These are phyloP conservation scores for Eupithecia exiguata DNA, from an alignment of 2,888 invertebrate genomes.

Conservation along the genomic window DNA sequence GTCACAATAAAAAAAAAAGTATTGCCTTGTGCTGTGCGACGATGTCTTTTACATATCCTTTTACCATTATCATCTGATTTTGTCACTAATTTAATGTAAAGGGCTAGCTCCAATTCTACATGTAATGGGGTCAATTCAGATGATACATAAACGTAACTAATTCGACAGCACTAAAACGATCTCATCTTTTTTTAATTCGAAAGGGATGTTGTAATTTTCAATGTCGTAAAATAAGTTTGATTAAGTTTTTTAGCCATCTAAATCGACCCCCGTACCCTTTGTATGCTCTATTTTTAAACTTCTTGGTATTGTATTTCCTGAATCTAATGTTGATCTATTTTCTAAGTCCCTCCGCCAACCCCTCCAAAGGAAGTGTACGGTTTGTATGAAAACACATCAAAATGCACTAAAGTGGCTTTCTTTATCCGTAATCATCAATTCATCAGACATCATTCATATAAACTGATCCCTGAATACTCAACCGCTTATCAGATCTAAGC, in stretches of 20 bases:
- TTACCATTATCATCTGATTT: not conserved
- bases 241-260: not conserved
- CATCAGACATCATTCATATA: not conserved
- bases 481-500: not conserved
- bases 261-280: not conserved
- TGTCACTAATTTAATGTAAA: not conserved
- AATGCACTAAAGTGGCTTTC: conserved; percentile 54
- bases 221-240: no score
- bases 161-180: not conserved
- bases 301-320: conserved; percentile 27
- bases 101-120: not conserved
- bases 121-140: not conserved
- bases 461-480: not conserved
- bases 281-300: conserved; percentile 31
- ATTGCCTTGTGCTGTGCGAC: not conserved
- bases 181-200: not conserved
- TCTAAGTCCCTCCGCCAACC: conserved; percentile 44
- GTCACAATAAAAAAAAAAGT: no score
- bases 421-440: not conserved
- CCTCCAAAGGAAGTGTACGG: conserved; percentile 68
- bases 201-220: no score
- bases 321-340: conserved; percentile 36
- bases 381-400: conserved; percentile 64
- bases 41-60: not conserved
- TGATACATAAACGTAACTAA: not conserved